Percentiles rank a stretch among this genome's conserved stretches.
Conservation (phyloP, 2,113 vertebrate species). For the Cololabis saira region DNA sequence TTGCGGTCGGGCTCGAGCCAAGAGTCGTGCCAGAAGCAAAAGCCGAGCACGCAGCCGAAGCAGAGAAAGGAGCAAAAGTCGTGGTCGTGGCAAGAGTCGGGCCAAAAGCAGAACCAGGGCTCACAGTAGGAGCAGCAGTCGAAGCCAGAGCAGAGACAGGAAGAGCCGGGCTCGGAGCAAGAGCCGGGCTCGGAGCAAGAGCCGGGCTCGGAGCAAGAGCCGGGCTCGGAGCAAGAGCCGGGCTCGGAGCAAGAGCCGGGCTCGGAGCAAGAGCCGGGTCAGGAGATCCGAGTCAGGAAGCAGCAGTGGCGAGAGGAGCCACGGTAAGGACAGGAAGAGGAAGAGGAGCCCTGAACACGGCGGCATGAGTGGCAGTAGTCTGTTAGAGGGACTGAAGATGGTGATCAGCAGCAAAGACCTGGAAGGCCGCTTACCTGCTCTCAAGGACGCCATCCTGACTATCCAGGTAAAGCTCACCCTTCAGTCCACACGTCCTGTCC, state of each 20-base stretch:
- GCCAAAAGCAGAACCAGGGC: constrained; percentile 34
- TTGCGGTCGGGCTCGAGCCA: constrained; percentile 23
- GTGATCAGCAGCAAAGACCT: constrained; percentile 88
- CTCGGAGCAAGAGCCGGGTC: constrained; percentile 58
- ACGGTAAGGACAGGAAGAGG: constrained; percentile 30
- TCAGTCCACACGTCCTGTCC: not conserved
- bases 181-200: constrained; percentile 57
- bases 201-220: constrained; percentile 61
- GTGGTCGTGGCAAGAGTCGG: constrained; percentile 37
- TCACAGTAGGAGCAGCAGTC: constrained; percentile 45
- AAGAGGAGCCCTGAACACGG: constrained; percentile 28
- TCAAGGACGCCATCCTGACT: constrained; percentile 90
- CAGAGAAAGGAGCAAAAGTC: constrained; percentile 60
- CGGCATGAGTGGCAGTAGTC: constrained; percentile 64
- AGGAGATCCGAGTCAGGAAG: constrained; percentile 59
- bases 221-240: constrained; percentile 69
- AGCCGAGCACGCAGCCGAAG: constrained; percentile 59
- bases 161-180: constrained; percentile 62
- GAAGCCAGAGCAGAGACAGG: constrained; percentile 36
- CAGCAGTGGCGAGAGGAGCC: constrained; percentile 44
- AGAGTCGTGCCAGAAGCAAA: constrained; percentile 13
- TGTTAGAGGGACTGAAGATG: constrained; percentile 88
- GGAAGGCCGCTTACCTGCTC: constrained; percentile 83
- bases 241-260: constrained; percentile 42
- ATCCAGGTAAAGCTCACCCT: constrained; percentile 78